Evolutionary conservation across 2,113 vertebrate species (phyloP).

Genomic region (Chloropsis cyanopogon): DNA sequence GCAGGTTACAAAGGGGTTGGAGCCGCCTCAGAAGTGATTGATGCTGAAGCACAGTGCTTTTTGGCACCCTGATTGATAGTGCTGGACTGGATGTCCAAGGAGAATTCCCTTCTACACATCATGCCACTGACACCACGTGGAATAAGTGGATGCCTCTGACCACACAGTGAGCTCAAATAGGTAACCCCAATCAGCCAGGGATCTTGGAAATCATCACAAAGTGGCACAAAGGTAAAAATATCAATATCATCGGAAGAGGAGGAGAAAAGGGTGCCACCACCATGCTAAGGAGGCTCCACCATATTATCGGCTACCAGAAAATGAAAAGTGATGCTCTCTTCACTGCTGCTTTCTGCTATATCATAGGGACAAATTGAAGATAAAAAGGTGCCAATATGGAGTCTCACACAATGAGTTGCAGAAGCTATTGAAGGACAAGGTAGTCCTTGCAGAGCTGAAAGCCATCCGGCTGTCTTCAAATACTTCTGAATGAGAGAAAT

Average conservation of each 20-base stretch:
- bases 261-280: neutral
- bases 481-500: neutral
- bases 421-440: neutral
- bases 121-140: rapidly evolving
- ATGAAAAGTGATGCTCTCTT: neutral
- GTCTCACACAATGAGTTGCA: neutral
- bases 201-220: neutral
- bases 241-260: neutral
- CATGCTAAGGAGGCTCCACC: neutral
- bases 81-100: neutral
- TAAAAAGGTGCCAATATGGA: neutral
- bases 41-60: neutral
- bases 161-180: neutral
- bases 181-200: neutral
- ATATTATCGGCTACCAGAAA: neutral
- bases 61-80: neutral
- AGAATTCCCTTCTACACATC: neutral
- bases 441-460: neutral
- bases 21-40: neutral
- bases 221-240: neutral
- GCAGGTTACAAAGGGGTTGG: neutral
- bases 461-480: neutral
- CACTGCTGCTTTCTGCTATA: neutral
- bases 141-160: neutral
- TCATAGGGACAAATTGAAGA: neutral